phyloP scores from a whole-genome alignment of 2,797 vertebrate genomes.

The Pantherophis vulpinus region DNA sequence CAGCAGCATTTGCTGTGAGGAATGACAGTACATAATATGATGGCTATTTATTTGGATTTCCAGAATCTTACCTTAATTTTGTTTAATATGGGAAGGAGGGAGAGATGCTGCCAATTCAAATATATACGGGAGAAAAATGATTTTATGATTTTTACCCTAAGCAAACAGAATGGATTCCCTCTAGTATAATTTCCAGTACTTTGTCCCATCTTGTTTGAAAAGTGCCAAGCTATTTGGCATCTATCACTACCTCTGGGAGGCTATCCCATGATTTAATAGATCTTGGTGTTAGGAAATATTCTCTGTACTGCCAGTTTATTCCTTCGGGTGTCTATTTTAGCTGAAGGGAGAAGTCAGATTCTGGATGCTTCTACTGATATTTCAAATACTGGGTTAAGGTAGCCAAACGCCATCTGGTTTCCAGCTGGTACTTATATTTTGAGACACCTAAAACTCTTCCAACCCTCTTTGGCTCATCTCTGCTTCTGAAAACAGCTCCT shows the following conservation, averaged over 20 bases:
- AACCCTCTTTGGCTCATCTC: constrained; percentile 61
- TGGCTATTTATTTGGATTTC: not conserved
- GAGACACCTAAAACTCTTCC: constrained; percentile 64
- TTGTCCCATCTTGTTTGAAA: constrained; percentile 38
- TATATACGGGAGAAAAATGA: not conserved
- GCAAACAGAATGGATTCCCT: constrained; percentile 6
- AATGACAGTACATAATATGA: not conserved
- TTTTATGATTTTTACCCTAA: constrained; percentile 9
- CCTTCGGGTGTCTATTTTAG: constrained; percentile 64
- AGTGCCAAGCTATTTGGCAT: constrained; percentile 57
- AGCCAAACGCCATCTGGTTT: constrained; percentile 70
- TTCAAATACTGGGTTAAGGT: constrained; percentile 65
- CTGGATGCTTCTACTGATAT: constrained; percentile 61
- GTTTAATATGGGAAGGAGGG: not conserved
- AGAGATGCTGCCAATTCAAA: not conserved
- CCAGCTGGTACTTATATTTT: constrained; percentile 68
- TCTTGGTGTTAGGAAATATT: constrained; percentile 63
- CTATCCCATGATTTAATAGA: constrained; percentile 62
- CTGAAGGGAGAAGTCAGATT: constrained; percentile 63
- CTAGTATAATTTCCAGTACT: constrained; percentile 29
- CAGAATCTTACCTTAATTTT: not conserved
- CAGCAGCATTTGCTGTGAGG: not conserved
- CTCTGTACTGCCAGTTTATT: constrained; percentile 51
- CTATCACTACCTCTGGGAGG: constrained; percentile 52
- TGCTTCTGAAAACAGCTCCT: constrained; percentile 64